Evolutionary conservation across 2,888 invertebrate species (phyloP).

Genomic region (Taenaris catops): DNA sequence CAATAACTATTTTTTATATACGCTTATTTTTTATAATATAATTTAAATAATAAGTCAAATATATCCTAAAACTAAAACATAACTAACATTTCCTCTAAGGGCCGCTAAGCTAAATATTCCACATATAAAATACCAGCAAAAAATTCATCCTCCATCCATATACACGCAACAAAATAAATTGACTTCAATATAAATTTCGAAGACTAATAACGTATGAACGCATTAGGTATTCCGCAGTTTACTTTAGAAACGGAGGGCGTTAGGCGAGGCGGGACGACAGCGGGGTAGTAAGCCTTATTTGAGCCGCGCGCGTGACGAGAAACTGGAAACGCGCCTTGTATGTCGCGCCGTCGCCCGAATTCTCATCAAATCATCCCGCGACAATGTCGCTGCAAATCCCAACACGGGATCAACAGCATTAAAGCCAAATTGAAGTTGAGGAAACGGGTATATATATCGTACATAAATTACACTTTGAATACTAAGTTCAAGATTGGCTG

Average conservation of each 20-base stretch:
- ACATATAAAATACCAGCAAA: no score
- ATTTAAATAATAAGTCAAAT: no score
- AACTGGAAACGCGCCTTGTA: conserved; percentile 68
- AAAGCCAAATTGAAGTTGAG: conserved; percentile 66
- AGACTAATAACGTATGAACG: conserved; percentile 37
- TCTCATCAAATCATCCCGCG: conserved; percentile 75
- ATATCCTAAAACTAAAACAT: no score
- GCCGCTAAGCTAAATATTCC: no score
- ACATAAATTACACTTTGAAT: conserved; percentile 23
- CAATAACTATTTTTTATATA: no score
- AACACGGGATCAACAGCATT: conserved; percentile 70
- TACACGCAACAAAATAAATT: conserved; percentile 7
- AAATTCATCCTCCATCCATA: not conserved
- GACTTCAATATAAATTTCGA: conserved; percentile 23
- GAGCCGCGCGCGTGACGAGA: conserved; percentile 74
- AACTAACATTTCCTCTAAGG: no score
- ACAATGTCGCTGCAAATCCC: conserved; percentile 74
- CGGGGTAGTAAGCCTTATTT: conserved; percentile 73
- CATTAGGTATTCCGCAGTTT: conserved; percentile 70
- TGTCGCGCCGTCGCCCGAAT: conserved; percentile 54
- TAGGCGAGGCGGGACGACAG: conserved; percentile 45
- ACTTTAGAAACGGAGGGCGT: conserved; percentile 54
- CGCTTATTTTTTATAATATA: no score
- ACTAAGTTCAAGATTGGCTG: conserved; percentile 22
- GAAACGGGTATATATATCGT: conserved; percentile 32